Percentiles rank a stretch among this genome's conserved stretches.
These are phyloP conservation scores for Mesoclemmys tuberculata DNA, from an alignment of 2,113 vertebrate genomes.

Conservation along the genomic window DNA sequence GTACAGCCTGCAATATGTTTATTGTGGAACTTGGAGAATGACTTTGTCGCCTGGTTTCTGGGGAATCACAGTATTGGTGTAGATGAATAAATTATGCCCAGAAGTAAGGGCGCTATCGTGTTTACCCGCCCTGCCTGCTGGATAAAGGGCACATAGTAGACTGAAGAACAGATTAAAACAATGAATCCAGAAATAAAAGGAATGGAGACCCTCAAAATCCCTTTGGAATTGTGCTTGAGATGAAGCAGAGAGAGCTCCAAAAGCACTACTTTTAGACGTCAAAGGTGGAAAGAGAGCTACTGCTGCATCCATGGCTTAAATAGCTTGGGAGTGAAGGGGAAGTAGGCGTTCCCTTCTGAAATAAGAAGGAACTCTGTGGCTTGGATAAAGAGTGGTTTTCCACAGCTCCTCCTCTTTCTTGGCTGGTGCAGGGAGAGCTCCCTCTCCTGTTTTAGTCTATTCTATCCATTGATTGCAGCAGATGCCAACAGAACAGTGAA, in stretches of 20 bases:
- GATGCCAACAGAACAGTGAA: neutral
- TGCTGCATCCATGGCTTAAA: neutral
- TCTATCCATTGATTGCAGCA: neutral
- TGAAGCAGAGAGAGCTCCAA: fast-evolving
- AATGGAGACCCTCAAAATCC: neutral
- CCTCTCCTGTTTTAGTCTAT: neutral
- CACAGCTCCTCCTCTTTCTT: neutral
- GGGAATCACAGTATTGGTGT: too few relatives aligned
- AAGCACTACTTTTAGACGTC: fast-evolving
- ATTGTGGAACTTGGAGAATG: too few relatives aligned
- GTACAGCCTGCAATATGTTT: too few relatives aligned
- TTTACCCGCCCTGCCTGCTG: neutral
- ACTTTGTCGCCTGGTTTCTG: too few relatives aligned
- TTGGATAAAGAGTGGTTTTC: too few relatives aligned
- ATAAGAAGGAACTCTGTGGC: too few relatives aligned
- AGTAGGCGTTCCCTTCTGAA: too few relatives aligned
- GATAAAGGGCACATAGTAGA: too few relatives aligned
- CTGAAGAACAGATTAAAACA: neutral
- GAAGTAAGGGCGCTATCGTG: neutral
- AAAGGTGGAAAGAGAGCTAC: fast-evolving
- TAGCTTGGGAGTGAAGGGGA: neutral
- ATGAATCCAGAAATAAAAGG: neutral
- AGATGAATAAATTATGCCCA: too few relatives aligned
- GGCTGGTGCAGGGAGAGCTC: neutral
- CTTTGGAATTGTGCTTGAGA: neutral